These are phyloP conservation scores for Zonotrichia leucophrys DNA, from an alignment of 2,113 vertebrate genomes.

Conservation along the genomic window DNA sequence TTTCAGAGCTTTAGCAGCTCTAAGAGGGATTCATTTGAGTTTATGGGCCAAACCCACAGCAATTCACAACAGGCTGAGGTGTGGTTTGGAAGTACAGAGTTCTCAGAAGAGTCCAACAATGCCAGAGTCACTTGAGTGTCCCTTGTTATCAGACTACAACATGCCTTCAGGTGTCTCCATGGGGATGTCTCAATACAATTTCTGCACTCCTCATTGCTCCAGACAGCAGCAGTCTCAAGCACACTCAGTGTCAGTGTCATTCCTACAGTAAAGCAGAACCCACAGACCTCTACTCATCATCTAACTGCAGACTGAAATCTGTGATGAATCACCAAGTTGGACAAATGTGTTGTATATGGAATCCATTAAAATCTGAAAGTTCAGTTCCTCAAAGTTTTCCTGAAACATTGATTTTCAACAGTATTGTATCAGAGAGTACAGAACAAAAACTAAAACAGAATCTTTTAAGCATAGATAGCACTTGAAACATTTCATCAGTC, in stretches of 20 bases:
- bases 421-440: neutral
- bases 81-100: neutral
- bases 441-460: neutral
- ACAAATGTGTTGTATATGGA: neutral
- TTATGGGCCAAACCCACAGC: neutral
- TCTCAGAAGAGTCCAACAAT: neutral
- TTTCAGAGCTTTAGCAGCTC: neutral
- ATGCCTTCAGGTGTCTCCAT: neutral
- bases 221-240: neutral
- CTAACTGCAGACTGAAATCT: neutral
- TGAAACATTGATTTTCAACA: neutral
- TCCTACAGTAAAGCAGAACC: neutral
- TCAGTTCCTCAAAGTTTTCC: neutral
- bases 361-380: neutral
- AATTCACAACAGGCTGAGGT: neutral
- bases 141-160: neutral
- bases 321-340: neutral
- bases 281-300: neutral
- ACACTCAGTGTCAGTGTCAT: neutral
- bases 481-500: neutral
- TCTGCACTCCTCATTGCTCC: neutral
- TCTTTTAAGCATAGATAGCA: neutral
- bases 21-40: neutral
- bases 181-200: neutral
- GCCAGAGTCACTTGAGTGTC: neutral